Percentiles rank a stretch among this genome's conserved stretches.
Conservation (phyloP, 2,888 invertebrate genomes). For the Meghimatium bilineatum region DNA sequence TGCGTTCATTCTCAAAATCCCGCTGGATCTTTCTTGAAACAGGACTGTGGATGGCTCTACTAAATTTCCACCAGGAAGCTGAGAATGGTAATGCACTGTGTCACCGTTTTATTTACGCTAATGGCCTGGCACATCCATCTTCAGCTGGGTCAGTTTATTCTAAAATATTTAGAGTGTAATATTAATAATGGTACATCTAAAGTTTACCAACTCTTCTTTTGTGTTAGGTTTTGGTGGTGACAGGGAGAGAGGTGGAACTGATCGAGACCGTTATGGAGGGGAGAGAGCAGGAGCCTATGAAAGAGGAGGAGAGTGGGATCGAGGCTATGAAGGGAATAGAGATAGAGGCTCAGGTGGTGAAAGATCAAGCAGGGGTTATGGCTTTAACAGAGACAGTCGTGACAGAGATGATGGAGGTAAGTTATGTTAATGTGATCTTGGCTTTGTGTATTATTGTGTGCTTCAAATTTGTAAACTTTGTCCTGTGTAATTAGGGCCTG, state of each 20-base stretch:
- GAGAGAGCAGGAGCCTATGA: constrained; percentile 18
- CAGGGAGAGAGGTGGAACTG: constrained; percentile 56
- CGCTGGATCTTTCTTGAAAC: too few relatives aligned
- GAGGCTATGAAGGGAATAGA: constrained; percentile 43
- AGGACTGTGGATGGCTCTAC: too few relatives aligned
- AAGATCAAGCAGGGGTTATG: constrained; percentile 48
- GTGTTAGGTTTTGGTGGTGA: constrained; percentile 40
- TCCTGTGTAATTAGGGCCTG: too few relatives aligned
- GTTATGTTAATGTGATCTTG: background rate
- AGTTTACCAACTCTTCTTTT: background rate
- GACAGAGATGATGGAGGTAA: constrained; percentile 52
- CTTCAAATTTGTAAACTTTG: too few relatives aligned
- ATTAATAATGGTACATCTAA: too few relatives aligned
- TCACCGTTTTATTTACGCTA: too few relatives aligned
- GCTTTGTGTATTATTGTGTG: background rate
- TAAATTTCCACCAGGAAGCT: too few relatives aligned
- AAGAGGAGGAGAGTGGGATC: constrained; percentile 42
- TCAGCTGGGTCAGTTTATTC: too few relatives aligned
- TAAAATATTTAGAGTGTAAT: too few relatives aligned
- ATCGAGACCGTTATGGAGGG: constrained; percentile 43
- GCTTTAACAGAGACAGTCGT: constrained; percentile 49
- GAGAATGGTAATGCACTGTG: too few relatives aligned
- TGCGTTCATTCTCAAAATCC: too few relatives aligned
- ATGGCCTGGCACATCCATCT: too few relatives aligned
- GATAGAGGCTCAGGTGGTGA: constrained; percentile 42